Conservation (phyloP, 2,113 vertebrate species). For the Ranitomeya imitator region DNA sequence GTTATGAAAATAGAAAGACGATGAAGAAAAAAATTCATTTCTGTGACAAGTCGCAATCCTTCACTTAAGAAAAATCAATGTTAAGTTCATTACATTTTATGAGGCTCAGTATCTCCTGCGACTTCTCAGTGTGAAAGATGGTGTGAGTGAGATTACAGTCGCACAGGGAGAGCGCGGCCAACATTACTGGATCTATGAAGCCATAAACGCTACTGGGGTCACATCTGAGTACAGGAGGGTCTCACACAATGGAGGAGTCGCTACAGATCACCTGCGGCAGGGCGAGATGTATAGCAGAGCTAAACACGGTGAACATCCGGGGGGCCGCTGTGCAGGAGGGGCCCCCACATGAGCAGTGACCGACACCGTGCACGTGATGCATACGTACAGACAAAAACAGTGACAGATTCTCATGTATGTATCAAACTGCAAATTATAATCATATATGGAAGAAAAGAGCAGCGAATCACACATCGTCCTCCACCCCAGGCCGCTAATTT, state of each 20-base stretch:
- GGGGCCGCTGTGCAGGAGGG: too few species aligned
- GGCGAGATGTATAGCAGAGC: neutral
- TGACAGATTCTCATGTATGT: too few species aligned
- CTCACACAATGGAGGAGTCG: neutral
- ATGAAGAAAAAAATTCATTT: slow-evolving; percentile 44
- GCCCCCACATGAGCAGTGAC: too few species aligned
- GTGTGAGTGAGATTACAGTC: neutral
- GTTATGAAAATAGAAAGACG: slow-evolving; percentile 59
- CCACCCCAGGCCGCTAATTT: too few species aligned
- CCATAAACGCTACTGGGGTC: neutral
- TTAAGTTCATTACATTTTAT: slow-evolving; percentile 61
- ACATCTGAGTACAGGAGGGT: neutral
- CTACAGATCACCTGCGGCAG: neutral
- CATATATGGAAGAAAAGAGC: too few species aligned
- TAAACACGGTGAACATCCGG: too few species aligned
- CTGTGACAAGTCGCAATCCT: slow-evolving; percentile 54
- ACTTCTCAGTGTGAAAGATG: slow-evolving; percentile 52
- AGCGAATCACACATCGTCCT: too few species aligned
- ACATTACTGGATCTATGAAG: neutral
- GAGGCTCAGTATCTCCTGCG: slow-evolving; percentile 59
- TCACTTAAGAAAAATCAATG: slow-evolving; percentile 56
- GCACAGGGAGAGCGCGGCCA: neutral
- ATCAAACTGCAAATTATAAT: too few species aligned
- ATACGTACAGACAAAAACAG: too few species aligned
- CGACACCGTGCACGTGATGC: too few species aligned